Base-by-base conservation (phyloP, 2,797 vertebrate genomes). In the Choloepus didactylus region DNA sequence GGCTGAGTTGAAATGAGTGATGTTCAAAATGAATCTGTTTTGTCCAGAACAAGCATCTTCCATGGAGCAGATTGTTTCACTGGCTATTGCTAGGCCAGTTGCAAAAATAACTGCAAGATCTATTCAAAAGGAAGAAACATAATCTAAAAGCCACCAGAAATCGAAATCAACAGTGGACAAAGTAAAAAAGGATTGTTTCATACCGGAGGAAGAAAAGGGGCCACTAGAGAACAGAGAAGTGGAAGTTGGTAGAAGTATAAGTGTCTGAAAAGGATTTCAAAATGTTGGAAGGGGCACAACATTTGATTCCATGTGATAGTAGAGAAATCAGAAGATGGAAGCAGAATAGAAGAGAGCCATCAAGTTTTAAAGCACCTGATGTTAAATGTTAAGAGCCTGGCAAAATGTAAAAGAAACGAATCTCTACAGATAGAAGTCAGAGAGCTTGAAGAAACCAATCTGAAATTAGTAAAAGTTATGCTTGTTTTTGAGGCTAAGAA, bases 401-500 rank as follows among this genome's bases (percentile, higher is more conserved):
- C 82, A 51, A 41, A 85, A 70, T 14, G 6, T 49, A 99, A 89
- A 97, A 98, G 77, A 97, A 98, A 29, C 99, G 99, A 87, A 98
- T 99, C 95, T 98, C 98, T 46, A 97, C 99, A 70, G 97, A 95
- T 49, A 96, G 51, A 96, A 38, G 94, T 98, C 25, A 97, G 95
- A 76, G 98, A 97, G 62, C 97, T 99, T n/a, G 97, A 99, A 97
- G 98, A 97, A 84, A 87, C 87, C 44, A 99, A 99, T 83, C 89
- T 98, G 69, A 91, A 98, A 44, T 96, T 99, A 4, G 95, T 99
- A 86, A 98, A 97, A 82, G 98, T 97, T 87, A 97, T 98, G 21
- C 70, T 88, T 8, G 93, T 96, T 56, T 96, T 99, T 5, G 98
- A 99, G 94, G 97, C 98, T 3, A 99, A 99, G 95, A 98, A 88